Evolutionary conservation across 1,140 invertebrate genomes (phyloP).

Genomic region (Pseudobourletiella spinata): DNA sequence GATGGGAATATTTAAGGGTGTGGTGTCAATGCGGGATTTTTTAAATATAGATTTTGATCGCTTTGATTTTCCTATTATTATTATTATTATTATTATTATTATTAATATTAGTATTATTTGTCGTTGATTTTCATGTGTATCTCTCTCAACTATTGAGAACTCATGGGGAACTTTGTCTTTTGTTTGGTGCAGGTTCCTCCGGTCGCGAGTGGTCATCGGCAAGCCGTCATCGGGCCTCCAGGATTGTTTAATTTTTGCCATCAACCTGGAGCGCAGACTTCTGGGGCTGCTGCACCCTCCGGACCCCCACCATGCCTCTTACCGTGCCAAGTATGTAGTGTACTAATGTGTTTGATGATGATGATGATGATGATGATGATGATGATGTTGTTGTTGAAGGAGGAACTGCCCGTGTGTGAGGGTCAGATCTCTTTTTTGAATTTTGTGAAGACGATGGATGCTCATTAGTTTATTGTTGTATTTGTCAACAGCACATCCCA

Average conservation of each 20-base stretch:
- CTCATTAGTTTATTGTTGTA: too few relatives aligned
- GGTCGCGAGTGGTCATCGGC: constrained; percentile 4
- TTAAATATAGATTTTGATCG: neutral
- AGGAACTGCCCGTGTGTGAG: too few relatives aligned
- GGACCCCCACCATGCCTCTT: constrained; percentile 23
- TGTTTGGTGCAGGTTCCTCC: constrained; percentile 19
- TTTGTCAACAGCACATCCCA: constrained; percentile 27
- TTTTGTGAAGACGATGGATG: too few relatives aligned
- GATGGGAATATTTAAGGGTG: neutral
- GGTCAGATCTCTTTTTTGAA: too few relatives aligned
- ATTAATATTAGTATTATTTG: neutral
- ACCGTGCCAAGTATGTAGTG: constrained; percentile 23
- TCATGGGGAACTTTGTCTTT: neutral
- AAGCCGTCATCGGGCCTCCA: constrained; percentile 14
- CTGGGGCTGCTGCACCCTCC: constrained; percentile 7
- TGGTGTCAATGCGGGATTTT: neutral
- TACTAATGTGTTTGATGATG: neutral
- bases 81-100: neutral
- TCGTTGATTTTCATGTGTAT: neutral
- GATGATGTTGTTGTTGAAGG: too few relatives aligned
- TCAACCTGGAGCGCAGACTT: constrained; percentile 4
- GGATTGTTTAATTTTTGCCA: constrained; percentile 27
- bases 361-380: too few relatives aligned
- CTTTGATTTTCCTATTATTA: neutral
- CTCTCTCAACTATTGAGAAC: neutral